Base-by-base conservation (phyloP, 1,140 invertebrate species). In the Microplitis demolitor region DNA sequence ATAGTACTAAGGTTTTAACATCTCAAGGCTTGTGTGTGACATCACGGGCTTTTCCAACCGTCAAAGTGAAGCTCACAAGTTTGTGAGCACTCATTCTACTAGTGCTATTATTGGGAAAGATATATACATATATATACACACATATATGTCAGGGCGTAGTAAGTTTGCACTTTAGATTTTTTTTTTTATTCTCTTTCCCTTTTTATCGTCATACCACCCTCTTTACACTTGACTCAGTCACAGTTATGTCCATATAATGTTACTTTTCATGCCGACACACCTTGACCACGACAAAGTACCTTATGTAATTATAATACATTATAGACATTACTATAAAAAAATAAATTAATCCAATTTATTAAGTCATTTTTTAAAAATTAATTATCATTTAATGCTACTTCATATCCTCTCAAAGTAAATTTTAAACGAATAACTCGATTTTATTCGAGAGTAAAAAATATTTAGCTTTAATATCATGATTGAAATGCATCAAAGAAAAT, bases 81-180 rank as follows among this genome's bases (percentile, higher is more conserved):
- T 67, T 33, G 51, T 50, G 50, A 53, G 66, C 60, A 62, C 33
- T 35, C 11, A 34, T 14, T n/a, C 60, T 62, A 62, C 37, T 66
- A 31, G n/a, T 45, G 37, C 6, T 64, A 64, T 45, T 64, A 39
- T 45, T 24, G 24, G 2, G 24, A 24, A 24, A 24, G 24, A 45
- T 45, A 45, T 45, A 6, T 39, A 39, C 0, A 39, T 39, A 39
- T 45, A 45, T 45, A 45, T 67, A 62, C 37, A 6, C 13, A 34
- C 33, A 13, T 13, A 31, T 33, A 67, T 53, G 53, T 67, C 50
- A 67, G 50, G 50, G 66, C 8, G 63, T 45, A 50, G 37, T n/a
- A 24, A 53, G 66, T 67, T 67, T 67, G 50, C 66, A 67, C 50
- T 67, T 67, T 67, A 67, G 45, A 67, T 67, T 67, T 54, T 51